Percentiles rank a stretch among this genome's conserved stretches.
phyloP scores from a whole-genome alignment of 2,888 invertebrate species.

The Hyposoter dolosus region DNA sequence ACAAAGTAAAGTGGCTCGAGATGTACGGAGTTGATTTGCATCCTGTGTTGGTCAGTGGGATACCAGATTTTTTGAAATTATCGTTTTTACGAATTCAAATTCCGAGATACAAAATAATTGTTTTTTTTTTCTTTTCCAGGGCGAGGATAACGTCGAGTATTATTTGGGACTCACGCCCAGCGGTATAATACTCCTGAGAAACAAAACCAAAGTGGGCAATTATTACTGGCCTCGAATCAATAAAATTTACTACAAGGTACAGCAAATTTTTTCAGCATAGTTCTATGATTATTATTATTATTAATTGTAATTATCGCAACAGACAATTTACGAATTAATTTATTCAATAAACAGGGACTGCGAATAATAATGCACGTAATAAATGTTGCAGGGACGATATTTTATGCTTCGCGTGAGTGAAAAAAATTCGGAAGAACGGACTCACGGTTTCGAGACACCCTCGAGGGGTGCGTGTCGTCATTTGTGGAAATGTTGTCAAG shows the following conservation, averaged over 20 bases:
- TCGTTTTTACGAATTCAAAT: background rate
- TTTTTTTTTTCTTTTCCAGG: constrained; percentile 86
- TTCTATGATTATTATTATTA: background rate
- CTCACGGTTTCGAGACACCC: constrained; percentile 98
- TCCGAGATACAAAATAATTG: background rate
- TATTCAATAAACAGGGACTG: background rate
- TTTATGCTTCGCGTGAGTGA: constrained; percentile 98
- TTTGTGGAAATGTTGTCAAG: constrained; percentile 97
- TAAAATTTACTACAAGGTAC: constrained; percentile 95
- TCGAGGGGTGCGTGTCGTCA: constrained; percentile 97
- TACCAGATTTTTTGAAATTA: background rate
- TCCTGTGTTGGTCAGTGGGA: constrained; percentile 93
- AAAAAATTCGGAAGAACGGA: constrained; percentile 98
- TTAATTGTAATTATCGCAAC: background rate
- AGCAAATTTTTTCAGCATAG: background rate
- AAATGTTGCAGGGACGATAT: constrained; percentile 89
- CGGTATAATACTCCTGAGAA: constrained; percentile 96
- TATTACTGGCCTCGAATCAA: constrained; percentile 99
- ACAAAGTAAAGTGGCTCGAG: constrained; percentile 99
- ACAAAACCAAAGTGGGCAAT: constrained; percentile 98
- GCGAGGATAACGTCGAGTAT: constrained; percentile 98
- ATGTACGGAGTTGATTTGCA: constrained; percentile 99
- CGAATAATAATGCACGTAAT: background rate
- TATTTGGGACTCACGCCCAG: constrained; percentile 98
- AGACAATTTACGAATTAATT: background rate